A percentile compares a stretch with the other conserved stretches of the same genome.
Evolutionary conservation across 2,797 vertebrate genomes (phyloP).

Genomic region (Neosilurus mollespiculum): DNA sequence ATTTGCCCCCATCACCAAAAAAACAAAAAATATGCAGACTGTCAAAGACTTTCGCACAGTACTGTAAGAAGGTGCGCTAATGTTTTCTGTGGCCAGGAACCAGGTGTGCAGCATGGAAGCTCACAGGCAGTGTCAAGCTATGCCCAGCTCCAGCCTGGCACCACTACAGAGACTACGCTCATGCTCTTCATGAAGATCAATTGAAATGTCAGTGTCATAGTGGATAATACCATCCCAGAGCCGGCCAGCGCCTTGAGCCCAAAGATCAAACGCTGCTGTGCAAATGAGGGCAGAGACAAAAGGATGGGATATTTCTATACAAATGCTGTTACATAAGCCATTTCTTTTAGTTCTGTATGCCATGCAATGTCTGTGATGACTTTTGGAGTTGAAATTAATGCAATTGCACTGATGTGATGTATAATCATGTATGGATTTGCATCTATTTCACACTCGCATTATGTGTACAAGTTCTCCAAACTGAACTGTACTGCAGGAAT

Average conservation of each 20-base stretch:
- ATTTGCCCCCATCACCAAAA: too few species aligned
- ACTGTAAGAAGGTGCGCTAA: not conserved
- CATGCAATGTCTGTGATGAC: conserved; percentile 14
- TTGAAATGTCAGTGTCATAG: conserved; percentile 54
- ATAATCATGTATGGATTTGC: conserved; percentile 19
- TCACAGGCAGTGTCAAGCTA: conserved; percentile 10
- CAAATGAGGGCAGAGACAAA: conserved; percentile 44
- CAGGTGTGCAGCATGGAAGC: conserved; percentile 33
- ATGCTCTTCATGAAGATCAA: conserved; percentile 53
- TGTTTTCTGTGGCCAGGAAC: conserved; percentile 34
- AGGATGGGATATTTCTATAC: conserved; percentile 15
- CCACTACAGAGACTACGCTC: conserved; percentile 42
- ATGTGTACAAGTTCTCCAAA: conserved; percentile 3
- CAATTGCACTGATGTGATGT: conserved; percentile 21
- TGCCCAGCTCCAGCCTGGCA: conserved; percentile 47
- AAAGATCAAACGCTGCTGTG: conserved; percentile 47
- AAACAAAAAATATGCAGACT: too few species aligned
- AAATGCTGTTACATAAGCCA: conserved; percentile 31
- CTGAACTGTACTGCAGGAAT: not conserved
- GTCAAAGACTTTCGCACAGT: too few species aligned
- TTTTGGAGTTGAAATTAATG: conserved; percentile 36
- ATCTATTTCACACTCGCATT: conserved; percentile 44
- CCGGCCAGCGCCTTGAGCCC: conserved; percentile 41
- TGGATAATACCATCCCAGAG: conserved; percentile 50
- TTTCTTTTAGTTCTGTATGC: conserved; percentile 29